Evolutionary conservation across 2,113 vertebrate species (phyloP).

Genomic region (Alces alces): DNA sequence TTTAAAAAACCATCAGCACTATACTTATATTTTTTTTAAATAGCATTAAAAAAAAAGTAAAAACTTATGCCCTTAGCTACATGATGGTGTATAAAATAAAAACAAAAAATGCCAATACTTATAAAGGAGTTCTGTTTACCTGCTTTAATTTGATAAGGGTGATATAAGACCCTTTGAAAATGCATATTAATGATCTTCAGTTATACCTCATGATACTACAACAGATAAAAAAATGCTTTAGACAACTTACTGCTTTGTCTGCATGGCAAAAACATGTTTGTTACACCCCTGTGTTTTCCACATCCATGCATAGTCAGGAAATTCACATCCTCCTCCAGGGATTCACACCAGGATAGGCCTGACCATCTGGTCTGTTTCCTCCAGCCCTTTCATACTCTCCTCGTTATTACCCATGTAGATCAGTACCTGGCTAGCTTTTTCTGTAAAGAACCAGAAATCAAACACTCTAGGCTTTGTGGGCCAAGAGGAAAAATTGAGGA

Average conservation of each 20-base stretch:
- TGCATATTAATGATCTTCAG: neutral
- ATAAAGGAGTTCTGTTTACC: neutral
- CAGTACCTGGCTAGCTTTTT: neutral
- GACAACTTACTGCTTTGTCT: neutral
- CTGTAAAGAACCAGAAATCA: neutral
- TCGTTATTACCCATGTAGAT: neutral
- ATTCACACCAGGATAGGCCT: neutral
- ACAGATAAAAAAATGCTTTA: neutral
- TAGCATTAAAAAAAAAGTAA: neutral
- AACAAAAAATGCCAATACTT: neutral
- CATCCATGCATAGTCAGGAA: neutral
- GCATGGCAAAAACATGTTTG: neutral
- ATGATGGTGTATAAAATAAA: neutral
- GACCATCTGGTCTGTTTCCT: neutral
- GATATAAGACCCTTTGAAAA: neutral
- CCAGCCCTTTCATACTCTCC: neutral
- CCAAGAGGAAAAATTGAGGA: neutral
- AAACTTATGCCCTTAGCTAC: neutral
- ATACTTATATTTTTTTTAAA: neutral
- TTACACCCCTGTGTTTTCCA: neutral
- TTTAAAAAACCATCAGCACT: neutral
- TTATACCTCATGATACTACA: neutral
- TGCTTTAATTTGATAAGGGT: neutral
- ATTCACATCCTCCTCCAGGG: neutral
- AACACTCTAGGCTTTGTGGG: neutral